phyloP scores from a whole-genome alignment of 2,888 invertebrate genomes.

The Alloplasta piceator region DNA sequence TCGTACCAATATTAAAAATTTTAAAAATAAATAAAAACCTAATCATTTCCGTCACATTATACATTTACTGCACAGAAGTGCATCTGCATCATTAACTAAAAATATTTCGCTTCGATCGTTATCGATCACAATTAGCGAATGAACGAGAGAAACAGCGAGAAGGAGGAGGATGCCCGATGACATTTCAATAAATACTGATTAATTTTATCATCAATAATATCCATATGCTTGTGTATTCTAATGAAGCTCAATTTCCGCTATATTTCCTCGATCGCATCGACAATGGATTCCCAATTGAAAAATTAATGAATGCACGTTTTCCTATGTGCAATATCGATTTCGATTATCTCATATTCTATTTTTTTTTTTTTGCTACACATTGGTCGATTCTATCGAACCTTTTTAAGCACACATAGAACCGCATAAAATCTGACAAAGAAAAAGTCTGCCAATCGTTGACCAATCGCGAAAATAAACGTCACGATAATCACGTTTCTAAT shows the following conservation, averaged over 20 bases:
- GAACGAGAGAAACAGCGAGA: background rate
- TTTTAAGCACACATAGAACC: background rate
- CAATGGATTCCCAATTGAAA: no score
- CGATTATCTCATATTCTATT: no score
- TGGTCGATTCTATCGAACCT: no score
- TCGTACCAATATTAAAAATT: conserved; percentile 15
- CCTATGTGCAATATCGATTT: no score
- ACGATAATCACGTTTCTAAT: conserved; percentile 47
- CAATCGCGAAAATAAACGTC: conserved; percentile 40
- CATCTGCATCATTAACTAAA: no score
- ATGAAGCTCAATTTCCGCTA: conserved; percentile 32
- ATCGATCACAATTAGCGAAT: no score
- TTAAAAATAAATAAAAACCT: conserved; percentile 5
- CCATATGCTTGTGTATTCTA: background rate
- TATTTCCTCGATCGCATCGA: conserved; percentile 1
- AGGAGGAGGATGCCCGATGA: conserved; percentile 38
- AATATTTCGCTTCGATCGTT: no score
- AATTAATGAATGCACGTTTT: no score
- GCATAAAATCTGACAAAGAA: background rate
- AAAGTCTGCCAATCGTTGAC: background rate
- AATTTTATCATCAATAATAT: conserved; percentile 8
- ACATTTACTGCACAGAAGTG: background rate
- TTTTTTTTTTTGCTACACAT: no score
- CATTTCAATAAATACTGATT: conserved; percentile 41
- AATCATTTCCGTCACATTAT: conserved; percentile 24